Evolutionary conservation across 2,797 vertebrate genomes (phyloP).

Genomic region (Rallus crepitans): DNA sequence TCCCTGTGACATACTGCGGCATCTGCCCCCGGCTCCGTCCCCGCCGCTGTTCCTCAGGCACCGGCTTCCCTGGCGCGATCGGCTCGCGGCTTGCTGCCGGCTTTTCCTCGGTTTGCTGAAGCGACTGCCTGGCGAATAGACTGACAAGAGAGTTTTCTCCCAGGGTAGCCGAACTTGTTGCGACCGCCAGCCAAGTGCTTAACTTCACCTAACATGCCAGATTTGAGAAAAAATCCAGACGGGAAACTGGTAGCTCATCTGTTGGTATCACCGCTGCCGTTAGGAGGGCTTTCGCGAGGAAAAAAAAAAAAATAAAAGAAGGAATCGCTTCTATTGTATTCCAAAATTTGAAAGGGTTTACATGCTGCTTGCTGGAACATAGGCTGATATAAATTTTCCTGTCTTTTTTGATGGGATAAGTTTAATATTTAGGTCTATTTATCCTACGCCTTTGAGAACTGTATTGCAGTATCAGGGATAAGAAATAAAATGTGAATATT

Average conservation of each 20-base stretch:
- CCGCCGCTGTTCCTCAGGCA: neutral
- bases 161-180: neutral
- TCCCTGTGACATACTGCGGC: neutral
- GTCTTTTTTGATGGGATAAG: neutral
- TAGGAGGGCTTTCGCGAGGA: accelerated
- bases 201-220: accelerated
- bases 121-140: accelerated
- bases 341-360: neutral
- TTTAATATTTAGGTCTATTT: neutral
- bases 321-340: accelerated
- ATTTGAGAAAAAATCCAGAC: neutral
- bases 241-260: neutral
- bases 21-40: neutral
- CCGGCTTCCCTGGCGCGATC: neutral
- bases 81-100: neutral
- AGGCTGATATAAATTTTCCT: neutral
- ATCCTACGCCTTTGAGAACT: neutral
- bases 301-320: neutral
- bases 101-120: accelerated
- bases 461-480: neutral
- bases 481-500: neutral
- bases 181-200: accelerated
- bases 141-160: too few species aligned
- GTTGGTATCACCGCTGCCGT: neutral
- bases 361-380: neutral